Base-by-base conservation (phyloP, 2,888 invertebrate genomes). In the Hypselothyrea guttata region DNA sequence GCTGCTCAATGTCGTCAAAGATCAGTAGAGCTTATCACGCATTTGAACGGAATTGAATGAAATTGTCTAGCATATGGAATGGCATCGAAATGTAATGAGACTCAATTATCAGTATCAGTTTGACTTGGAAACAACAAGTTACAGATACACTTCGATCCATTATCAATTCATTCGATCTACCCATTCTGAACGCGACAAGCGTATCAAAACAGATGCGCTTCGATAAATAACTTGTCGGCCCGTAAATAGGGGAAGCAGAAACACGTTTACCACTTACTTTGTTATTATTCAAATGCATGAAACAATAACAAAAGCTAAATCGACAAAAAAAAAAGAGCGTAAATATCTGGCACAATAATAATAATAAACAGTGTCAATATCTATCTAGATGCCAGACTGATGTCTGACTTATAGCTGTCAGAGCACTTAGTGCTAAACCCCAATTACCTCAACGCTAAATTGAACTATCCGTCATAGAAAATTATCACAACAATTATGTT, bases 11-110 rank as follows among this genome's bases (percentile, higher is more conserved):
- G 62, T 34, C 33, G 33, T 33, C 40, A 42, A 15, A 49, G 69
- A 70, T 69, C 69, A 70, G 66, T 66, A 35, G 70, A 65, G 61
- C 71, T 65, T 70, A 70, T 70, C 71, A 69, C 59, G 22, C 22
- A 5, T 22, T 5, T 2, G 22, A 22, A 22, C 5, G 22, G 22
- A 22, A 22, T 22, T 22, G 22, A 22, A 22, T 22, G 5, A 5
- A 22, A 22, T 22, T 22, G 22, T 4, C n/a, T n/a, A n/a, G n/a
- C 46, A 57, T 49, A 49, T 15, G 18, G 7, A 28, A 44, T 47
- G 37, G 42, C 27, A 16, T 15, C 8, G 16, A 40, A 47, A 45
- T 52, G 37, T 71, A 71, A 73, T 79, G 60, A 65, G 71, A 22
- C 42, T 72, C 15, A 81, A 81, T 75, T 74, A 15, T 34, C 47